Conservation (phyloP, 2,797 vertebrate species). For the Helicolenus hilgendorfi region DNA sequence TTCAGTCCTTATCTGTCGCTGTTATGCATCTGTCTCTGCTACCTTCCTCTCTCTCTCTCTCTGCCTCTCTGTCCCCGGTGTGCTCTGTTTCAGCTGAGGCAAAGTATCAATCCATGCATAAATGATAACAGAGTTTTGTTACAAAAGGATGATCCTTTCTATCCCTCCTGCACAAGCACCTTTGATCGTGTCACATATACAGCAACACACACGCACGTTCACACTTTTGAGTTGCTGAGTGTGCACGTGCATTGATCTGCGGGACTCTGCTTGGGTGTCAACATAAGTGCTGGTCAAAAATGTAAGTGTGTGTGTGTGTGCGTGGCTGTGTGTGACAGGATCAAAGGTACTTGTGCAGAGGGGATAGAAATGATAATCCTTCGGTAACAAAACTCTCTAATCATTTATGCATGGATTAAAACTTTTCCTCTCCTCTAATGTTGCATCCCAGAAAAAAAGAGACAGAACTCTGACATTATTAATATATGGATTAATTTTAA, state of each 20-base stretch:
- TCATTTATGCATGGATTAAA: slow-evolving; percentile 74
- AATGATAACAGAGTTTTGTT: slow-evolving; percentile 69
- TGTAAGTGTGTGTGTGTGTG: background rate
- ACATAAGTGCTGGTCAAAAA: slow-evolving; percentile 22
- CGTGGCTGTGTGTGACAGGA: slow-evolving; percentile 1
- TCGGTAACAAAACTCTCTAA: slow-evolving; percentile 66
- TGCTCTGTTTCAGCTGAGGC: slow-evolving; percentile 36
- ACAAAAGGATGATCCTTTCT: slow-evolving; percentile 61
- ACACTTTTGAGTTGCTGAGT: background rate
- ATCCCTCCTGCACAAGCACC: slow-evolving; percentile 39
- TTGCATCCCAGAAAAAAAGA: slow-evolving; percentile 46
- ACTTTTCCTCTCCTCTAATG: slow-evolving; percentile 55
- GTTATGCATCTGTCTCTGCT: slow-evolving; percentile 24
- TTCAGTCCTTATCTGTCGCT: background rate
- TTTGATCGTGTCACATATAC: slow-evolving; percentile 44
- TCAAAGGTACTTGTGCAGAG: slow-evolving; percentile 64
- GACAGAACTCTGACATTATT: slow-evolving; percentile 67
- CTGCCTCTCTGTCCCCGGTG: background rate
- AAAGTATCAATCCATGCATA: slow-evolving; percentile 64
- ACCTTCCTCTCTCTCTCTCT: background rate
- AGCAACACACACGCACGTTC: background rate
- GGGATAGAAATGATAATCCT: slow-evolving; percentile 64
- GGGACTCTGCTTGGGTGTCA: background rate
- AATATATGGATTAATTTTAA: slow-evolving; percentile 80
- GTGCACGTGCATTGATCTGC: slow-evolving; percentile 20